A percentile compares a stretch with the other conserved stretches of the same genome.
phyloP scores from a whole-genome alignment of 2,113 vertebrate species.

The Poeciliopsis retropinna region DNA sequence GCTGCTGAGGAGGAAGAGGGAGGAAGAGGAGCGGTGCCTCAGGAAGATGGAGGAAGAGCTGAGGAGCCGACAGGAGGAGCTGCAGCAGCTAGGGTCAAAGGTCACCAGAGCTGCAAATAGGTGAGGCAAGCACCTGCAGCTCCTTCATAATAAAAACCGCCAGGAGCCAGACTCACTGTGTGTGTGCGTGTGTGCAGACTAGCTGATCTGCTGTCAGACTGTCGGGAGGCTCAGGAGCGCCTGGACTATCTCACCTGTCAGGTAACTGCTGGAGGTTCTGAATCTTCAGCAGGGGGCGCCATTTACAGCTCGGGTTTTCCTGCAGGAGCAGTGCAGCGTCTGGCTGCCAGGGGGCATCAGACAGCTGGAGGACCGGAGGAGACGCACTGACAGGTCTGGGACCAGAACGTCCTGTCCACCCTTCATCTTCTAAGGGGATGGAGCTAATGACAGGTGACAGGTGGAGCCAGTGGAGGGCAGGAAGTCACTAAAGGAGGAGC shows the following conservation, averaged over 20 bases:
- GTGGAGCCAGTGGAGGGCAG: constrained; percentile 32
- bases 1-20: constrained; percentile 39
- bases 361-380: constrained; percentile 52
- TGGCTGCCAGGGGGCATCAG: constrained; percentile 39
- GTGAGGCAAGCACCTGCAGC: constrained; percentile 23
- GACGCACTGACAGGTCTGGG: constrained; percentile 42
- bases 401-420: no score
- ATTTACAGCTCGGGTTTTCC: background rate
- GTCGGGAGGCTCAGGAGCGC: constrained; percentile 19
- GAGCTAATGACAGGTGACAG: no score
- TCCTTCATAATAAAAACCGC: background rate
- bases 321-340: constrained; percentile 22
- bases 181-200: constrained; percentile 25
- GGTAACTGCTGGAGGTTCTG: constrained; percentile 20
- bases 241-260: constrained; percentile 24
- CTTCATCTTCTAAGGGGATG: background rate
- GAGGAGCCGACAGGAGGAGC: constrained; percentile 28
- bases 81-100: background rate
- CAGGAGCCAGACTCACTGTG: background rate
- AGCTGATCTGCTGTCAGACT: constrained; percentile 15
- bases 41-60: constrained; percentile 28
- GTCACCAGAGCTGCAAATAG: background rate
- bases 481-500: no score
- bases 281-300: background rate
- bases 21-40: constrained; percentile 22